These are phyloP conservation scores for Neoarius graeffei DNA, from an alignment of 2,113 vertebrate species.

Conservation along the genomic window DNA sequence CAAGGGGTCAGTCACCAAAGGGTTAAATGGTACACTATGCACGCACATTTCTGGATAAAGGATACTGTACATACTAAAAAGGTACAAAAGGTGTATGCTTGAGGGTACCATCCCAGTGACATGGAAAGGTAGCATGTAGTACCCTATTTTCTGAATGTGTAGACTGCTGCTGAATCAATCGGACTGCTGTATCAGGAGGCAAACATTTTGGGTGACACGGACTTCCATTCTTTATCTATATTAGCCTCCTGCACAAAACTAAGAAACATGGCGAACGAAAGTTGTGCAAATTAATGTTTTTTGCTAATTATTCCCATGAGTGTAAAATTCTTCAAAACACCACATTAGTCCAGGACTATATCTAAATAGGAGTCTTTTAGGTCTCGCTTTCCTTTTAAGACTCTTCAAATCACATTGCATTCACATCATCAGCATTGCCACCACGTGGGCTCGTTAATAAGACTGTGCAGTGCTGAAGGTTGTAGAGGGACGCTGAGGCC, in stretches of 20 bases:
- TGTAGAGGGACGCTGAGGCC: not conserved
- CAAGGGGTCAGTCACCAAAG: no score
- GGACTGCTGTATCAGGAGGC: not conserved
- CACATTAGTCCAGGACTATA: not conserved
- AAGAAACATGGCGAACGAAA: not conserved
- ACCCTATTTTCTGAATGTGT: not conserved
- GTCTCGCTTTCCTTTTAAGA: conserved; percentile 2
- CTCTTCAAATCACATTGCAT: not conserved
- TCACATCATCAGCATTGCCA: not conserved
- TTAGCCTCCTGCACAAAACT: not conserved
- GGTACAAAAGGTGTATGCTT: not conserved
- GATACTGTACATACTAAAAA: not conserved
- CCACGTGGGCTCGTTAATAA: not conserved
- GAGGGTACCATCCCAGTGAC: not conserved
- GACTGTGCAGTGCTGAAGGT: conserved; percentile 27
- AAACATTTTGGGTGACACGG: not conserved
- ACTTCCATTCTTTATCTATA: not conserved
- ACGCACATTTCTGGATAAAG: not conserved
- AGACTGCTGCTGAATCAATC: not conserved
- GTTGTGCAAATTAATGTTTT: not conserved
- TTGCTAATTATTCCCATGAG: not conserved
- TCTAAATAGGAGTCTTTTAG: conserved; percentile 11
- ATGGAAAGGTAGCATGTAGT: not conserved
- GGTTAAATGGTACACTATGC: not conserved
- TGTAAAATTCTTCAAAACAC: not conserved